Base-by-base conservation (phyloP, 1,140 invertebrate species). In the Cydia amplana region DNA sequence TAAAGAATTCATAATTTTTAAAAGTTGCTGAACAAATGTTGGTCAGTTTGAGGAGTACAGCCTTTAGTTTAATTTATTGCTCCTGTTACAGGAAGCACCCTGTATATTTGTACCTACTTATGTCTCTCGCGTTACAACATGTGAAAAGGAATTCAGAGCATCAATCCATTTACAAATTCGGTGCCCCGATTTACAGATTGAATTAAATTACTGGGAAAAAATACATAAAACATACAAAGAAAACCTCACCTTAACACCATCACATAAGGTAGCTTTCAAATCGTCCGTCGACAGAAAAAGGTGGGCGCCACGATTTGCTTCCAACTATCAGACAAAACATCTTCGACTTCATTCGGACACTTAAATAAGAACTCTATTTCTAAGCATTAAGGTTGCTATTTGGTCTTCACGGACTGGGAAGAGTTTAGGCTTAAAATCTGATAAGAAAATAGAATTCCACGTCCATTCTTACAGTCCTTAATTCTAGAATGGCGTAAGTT, bases 391-490 rank as follows among this genome's bases (percentile, higher is more conserved):
- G 18, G 55, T 23, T 60, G 9, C 16, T 7, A n/a, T 51, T 51
- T 49, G 4, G 4, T 60, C 6, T 20, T 7, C 6, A 55, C 51
- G 46, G 9, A 16, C 7, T 10, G 18, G 1, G 20, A 23, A 60
- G 7, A 60, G 55, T 60, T 60, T 60, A 60, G 18, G 55, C 18
- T 60, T 60, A 60, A 60, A 60, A 60, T 60, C 55, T 60, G 55
- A 60, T 60, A 60, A 60, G 55, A 60, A 60, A 60, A 60, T 60
- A 7, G 55, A 60, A 60, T 23, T 23, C 55, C 16, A n/a, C 55
- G 20, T 60, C 55, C 55, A 60, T 60, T 23, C 55, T 60, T 60
- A 18, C 2, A 18, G 6, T n/a, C 20, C 5, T 18, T 55, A 60
- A n/a, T 60, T 60, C 10, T 60, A 23, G 23, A 60, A 60, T 2